Conservation (phyloP, 1,140 invertebrate genomes). For the Diorhabda carinulata region DNA sequence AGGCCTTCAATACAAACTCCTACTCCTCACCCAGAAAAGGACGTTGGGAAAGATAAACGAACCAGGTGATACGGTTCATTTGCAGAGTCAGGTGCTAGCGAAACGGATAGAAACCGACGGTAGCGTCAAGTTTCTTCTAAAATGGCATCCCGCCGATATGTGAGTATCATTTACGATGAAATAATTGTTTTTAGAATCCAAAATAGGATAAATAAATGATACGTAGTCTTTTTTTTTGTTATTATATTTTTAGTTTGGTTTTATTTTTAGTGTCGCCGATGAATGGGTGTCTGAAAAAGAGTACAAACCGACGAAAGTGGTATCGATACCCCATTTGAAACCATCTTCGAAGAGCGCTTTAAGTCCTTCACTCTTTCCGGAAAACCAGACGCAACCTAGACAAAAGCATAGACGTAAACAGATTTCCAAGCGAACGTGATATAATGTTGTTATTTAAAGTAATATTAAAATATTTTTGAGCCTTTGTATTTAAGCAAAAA, state of each 20-base stretch:
- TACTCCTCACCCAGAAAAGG: slow-evolving; percentile 58
- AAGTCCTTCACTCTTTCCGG: slow-evolving; percentile 38
- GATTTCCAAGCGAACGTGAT: slow-evolving; percentile 37
- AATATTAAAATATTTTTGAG: slow-evolving; percentile 22
- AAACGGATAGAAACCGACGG: slow-evolving; percentile 59
- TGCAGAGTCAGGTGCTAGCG: slow-evolving; percentile 65
- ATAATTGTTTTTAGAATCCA: background rate
- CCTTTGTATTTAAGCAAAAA: slow-evolving; percentile 20
- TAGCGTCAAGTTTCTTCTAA: slow-evolving; percentile 58
- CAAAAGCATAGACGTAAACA: slow-evolving; percentile 36
- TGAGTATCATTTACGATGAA: slow-evolving; percentile 50
- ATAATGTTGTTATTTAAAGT: slow-evolving; percentile 25
- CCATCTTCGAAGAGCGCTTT: slow-evolving; percentile 47
- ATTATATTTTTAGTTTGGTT: background rate
- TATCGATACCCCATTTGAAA: slow-evolving; percentile 53
- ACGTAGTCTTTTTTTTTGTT: background rate
- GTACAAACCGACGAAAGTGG: slow-evolving; percentile 51
- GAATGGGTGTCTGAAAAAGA: slow-evolving; percentile 61
- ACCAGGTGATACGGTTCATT: slow-evolving; percentile 55
- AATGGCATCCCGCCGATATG: slow-evolving; percentile 68
- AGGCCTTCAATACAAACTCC: slow-evolving; percentile 68
- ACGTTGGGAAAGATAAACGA: slow-evolving; percentile 54
- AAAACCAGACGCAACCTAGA: slow-evolving; percentile 13
- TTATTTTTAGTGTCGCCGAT: slow-evolving; percentile 54
- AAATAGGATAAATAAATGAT: background rate